phyloP scores from a whole-genome alignment of 2,797 vertebrate species.

The Erethizon dorsatum region DNA sequence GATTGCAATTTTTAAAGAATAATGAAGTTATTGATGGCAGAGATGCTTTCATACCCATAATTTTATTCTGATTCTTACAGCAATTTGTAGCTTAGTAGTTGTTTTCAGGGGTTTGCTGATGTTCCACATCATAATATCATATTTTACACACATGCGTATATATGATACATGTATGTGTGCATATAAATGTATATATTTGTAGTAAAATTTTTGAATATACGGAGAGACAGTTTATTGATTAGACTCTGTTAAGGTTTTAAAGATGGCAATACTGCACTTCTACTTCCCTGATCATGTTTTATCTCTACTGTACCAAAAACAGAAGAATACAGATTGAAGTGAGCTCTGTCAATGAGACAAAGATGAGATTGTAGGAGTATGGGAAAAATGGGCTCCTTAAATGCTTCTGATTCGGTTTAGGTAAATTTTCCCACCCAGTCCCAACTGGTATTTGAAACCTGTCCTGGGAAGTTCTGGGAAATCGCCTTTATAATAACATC shows the following conservation, averaged over 20 bases:
- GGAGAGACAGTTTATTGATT: background rate
- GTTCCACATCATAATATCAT: background rate
- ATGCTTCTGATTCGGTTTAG: background rate
- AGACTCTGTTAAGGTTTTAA: background rate
- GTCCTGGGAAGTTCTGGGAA: background rate
- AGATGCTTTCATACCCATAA: background rate
- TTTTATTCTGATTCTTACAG: background rate
- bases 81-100: background rate
- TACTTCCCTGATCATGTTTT: background rate
- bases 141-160: background rate
- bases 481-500: rapidly evolving
- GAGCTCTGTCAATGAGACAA: background rate
- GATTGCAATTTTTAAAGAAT: background rate
- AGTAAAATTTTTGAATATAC: background rate
- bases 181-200: background rate
- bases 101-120: background rate
- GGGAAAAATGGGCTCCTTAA: background rate
- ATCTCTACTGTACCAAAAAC: background rate
- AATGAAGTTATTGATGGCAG: background rate
- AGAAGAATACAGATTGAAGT: background rate
- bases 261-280: background rate
- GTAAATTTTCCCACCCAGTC: background rate
- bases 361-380: background rate
- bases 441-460: background rate
- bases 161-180: background rate